Conservation (phyloP, 2,888 invertebrate genomes). For the Rambutsinella grinnellia region DNA sequence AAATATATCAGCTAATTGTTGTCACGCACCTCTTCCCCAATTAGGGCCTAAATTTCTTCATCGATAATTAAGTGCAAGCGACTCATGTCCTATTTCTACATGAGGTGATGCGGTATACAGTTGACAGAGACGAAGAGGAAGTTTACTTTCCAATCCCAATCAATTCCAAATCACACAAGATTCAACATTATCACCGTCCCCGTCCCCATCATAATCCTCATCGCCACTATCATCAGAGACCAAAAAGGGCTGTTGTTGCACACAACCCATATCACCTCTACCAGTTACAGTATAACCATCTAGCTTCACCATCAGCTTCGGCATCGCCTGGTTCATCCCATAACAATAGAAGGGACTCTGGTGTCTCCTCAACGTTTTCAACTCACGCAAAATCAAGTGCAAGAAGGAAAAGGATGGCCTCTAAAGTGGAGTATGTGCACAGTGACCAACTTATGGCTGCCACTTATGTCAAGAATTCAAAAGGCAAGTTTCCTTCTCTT, state of each 20-base stretch:
- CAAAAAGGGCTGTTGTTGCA: conserved; percentile 7
- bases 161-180: no score
- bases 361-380: neutral
- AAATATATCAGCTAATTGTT: no score
- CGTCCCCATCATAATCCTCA: neutral
- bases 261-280: no score
- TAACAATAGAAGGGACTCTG: neutral
- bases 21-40: no score
- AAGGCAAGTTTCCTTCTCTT: no score
- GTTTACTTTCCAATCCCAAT: conserved; percentile 43
- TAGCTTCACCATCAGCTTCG: neutral
- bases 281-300: conserved; percentile 5
- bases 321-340: conserved; percentile 8
- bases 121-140: conserved; percentile 37
- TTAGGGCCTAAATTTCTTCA: no score
- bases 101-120: conserved; percentile 29
- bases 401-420: conserved; percentile 68
- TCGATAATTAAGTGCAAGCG: no score
- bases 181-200: neutral
- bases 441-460: conserved; percentile 91
- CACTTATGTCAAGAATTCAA: conserved; percentile 91
- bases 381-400: no score
- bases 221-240: neutral
- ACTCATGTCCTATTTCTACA: no score
- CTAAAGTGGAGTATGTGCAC: conserved; percentile 93